Percentiles rank a stretch among this genome's conserved stretches.
These are phyloP conservation scores for Sakesphorus luctuosus DNA, from an alignment of 2,113 vertebrate species.

Conservation along the genomic window DNA sequence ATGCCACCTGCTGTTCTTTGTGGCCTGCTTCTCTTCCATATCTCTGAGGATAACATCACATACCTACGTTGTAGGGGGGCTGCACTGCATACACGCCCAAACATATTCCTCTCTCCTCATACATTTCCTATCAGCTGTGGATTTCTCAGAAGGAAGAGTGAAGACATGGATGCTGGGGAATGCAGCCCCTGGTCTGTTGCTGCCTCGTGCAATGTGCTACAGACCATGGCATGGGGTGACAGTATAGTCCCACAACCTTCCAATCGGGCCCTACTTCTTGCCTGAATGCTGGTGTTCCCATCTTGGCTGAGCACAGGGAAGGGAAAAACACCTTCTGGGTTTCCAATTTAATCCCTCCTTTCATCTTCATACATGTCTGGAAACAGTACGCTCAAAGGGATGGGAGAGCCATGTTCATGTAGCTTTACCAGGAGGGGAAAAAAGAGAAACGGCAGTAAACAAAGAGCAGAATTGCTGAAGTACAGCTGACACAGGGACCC, in stretches of 20 bases:
- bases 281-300: background rate
- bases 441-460: background rate
- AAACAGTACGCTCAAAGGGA: conserved; percentile 11
- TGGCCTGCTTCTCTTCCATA: background rate
- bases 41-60: background rate
- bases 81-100: background rate
- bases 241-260: background rate
- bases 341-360: conserved; percentile 23
- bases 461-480: background rate
- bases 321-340: background rate
- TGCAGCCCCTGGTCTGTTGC: rapidly evolving
- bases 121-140: background rate
- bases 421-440: background rate
- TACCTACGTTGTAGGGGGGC: rapidly evolving
- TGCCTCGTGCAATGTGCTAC: background rate
- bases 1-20: background rate
- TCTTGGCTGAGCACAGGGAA: background rate
- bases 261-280: background rate
- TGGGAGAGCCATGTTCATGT: background rate
- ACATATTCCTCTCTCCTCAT: background rate
- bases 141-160: background rate
- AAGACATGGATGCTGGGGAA: background rate
- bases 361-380: background rate
- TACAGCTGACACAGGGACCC: background rate
- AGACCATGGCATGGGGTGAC: background rate